phyloP scores from a whole-genome alignment of 2,113 vertebrate genomes.

The Poecilia latipinna region DNA sequence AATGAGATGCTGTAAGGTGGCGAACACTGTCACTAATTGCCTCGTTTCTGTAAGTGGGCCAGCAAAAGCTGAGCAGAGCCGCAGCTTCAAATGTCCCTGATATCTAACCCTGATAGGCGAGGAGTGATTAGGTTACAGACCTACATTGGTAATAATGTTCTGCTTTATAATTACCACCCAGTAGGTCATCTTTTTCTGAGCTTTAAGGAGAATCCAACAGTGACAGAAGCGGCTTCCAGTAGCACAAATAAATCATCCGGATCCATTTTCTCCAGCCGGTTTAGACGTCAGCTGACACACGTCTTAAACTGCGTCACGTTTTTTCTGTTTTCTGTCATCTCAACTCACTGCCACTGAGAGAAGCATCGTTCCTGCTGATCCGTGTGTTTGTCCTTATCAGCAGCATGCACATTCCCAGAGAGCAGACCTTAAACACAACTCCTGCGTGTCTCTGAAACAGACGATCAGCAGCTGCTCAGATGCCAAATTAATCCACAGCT shows the following conservation, averaged over 20 bases:
- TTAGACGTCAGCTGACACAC: background rate
- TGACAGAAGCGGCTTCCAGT: background rate
- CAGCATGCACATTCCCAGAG: background rate
- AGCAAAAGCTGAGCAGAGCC: constrained; percentile 13
- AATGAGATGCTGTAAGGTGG: background rate
- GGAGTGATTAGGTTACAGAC: constrained; percentile 7
- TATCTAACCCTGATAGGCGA: constrained; percentile 1
- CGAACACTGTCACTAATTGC: background rate
- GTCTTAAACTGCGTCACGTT: background rate
- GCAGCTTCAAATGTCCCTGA: constrained; percentile 3
- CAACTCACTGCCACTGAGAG: background rate
- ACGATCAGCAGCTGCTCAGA: background rate
- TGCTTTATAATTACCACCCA: background rate
- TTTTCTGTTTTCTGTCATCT: background rate
- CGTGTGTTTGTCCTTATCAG: background rate
- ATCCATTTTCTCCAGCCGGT: no score
- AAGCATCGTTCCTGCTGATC: background rate
- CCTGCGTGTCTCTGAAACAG: background rate
- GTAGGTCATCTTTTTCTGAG: background rate
- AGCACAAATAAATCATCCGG: background rate
- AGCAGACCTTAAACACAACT: background rate
- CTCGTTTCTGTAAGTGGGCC: constrained; percentile 31
- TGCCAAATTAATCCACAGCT: background rate
- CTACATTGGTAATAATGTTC: constrained; percentile 12
- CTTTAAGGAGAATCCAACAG: background rate